Base-by-base conservation (phyloP, 2,888 invertebrate genomes). In the Meiosimyza decipiens region DNA sequence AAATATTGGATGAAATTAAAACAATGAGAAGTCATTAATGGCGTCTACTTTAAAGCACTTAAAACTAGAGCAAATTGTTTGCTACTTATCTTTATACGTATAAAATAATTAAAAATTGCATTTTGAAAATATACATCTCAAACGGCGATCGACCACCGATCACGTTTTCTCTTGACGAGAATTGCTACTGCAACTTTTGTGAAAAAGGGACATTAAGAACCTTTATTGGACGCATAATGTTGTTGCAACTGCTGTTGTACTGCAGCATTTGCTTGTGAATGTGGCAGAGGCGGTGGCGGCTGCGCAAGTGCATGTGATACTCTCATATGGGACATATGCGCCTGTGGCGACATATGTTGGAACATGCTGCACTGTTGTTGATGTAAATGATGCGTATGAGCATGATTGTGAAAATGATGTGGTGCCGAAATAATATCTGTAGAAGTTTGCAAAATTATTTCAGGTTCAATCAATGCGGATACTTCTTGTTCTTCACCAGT, bases 291-390 rank as follows among this genome's bases (percentile, higher is more conserved):
- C 47, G 82, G 84, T 73, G 82, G 81, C 11, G 79, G 82, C 71
- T 55, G 76, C 49, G 71, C 59, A 51, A 59, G 79, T 69, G 80
- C 68, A 62, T 81, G 81, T 28, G 82, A 63, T 7, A 70, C 75
- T 28, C 84, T 79, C 84, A 84, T 85, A 72, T 84, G 84, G 47
- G 84, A 82, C 83, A 85, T 84, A 67, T 84, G 85, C 22, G 84
- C 83, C 73, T 84, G 85, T 9, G 84, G 84, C 60, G 84, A 77
- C 85, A 84, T 85, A 62, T 84, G 84, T 73, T 83, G 82, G 76
- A 85, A 84, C 85, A 84, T 84, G 75, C 82, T 83, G 76, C 82
- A 83, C 57, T 84, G 84, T 73, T 83, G 79, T 60, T 83, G 82
- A 51, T 82, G 84, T 72, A 77, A 76, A 62, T 78, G 77, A 72